phyloP scores from a whole-genome alignment of 2,888 invertebrate genomes.

The Marronus borbonicus region DNA sequence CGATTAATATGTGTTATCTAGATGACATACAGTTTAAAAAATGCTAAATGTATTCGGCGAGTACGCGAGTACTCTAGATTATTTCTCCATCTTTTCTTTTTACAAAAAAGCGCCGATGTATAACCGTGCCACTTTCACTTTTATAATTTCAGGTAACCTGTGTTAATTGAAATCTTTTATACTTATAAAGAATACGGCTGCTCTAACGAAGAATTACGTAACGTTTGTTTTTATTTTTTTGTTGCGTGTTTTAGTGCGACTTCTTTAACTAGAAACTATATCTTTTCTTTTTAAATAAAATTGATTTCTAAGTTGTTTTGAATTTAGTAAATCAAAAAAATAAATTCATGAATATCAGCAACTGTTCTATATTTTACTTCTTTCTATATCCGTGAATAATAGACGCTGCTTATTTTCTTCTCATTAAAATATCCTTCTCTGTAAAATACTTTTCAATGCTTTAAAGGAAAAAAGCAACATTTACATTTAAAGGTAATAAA shows the following conservation, averaged over 20 bases:
- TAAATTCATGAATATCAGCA: too few species aligned
- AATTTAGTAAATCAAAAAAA: background rate
- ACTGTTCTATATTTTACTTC: too few species aligned
- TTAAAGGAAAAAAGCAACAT: background rate
- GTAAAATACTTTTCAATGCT: too few species aligned
- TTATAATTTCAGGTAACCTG: slow-evolving; percentile 23
- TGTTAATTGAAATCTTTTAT: slow-evolving; percentile 34
- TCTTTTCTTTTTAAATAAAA: background rate
- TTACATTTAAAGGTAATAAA: slow-evolving; percentile 3
- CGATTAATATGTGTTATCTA: background rate
- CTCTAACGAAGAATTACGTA: slow-evolving; percentile 15
- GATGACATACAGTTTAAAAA: background rate
- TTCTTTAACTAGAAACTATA: background rate
- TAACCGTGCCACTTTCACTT: slow-evolving; percentile 33
- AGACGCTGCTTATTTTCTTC: too few species aligned
- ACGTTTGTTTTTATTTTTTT: background rate
- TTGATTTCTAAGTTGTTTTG: background rate
- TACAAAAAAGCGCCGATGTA: slow-evolving; percentile 19
- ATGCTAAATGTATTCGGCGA: background rate
- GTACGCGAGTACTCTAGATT: background rate
- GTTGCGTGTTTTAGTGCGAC: background rate
- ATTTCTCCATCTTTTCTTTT: background rate
- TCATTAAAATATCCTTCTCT: too few species aligned
- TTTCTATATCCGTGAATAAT: too few species aligned
- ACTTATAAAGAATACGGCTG: background rate